Conservation (phyloP, 2,113 vertebrate genomes). For the Carlito syrichta region DNA sequence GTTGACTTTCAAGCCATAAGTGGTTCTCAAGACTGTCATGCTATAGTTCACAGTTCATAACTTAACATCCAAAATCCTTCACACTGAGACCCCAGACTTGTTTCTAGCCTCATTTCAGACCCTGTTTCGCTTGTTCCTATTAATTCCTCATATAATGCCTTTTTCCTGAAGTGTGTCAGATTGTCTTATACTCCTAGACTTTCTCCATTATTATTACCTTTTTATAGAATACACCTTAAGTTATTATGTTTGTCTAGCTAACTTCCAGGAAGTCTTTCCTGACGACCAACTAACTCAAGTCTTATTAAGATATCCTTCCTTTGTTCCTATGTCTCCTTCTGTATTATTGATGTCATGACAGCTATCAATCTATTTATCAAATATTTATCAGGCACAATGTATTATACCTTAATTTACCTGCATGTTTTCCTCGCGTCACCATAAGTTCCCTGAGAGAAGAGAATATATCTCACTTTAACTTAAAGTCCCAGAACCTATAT, state of each 20-base stretch:
- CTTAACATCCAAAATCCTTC: constrained; percentile 46
- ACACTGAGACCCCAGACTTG: neutral
- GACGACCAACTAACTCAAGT: neutral
- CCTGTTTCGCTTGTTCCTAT: neutral
- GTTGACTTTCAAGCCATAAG: constrained; percentile 58
- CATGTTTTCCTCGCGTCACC: neutral
- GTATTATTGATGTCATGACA: neutral
- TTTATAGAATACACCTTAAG: neutral
- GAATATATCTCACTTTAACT: neutral
- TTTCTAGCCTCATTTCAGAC: constrained; percentile 2
- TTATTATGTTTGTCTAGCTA: neutral
- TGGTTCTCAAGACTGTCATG: constrained; percentile 64
- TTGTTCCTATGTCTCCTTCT: neutral
- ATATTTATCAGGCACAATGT: neutral
- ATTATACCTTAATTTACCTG: neutral
- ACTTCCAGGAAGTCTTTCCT: neutral
- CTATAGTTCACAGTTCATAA: constrained; percentile 63
- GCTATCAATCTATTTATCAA: neutral
- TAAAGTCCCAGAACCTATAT: neutral
- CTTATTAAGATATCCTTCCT: neutral
- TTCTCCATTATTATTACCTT: neutral
- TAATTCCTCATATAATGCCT: neutral
- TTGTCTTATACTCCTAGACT: neutral
- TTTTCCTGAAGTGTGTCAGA: neutral
- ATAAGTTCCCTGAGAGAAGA: neutral